A percentile compares a stretch with the other conserved stretches of the same genome.
Evolutionary conservation across 2,797 vertebrate species (phyloP).

Genomic region (Harpagifer antarcticus): DNA sequence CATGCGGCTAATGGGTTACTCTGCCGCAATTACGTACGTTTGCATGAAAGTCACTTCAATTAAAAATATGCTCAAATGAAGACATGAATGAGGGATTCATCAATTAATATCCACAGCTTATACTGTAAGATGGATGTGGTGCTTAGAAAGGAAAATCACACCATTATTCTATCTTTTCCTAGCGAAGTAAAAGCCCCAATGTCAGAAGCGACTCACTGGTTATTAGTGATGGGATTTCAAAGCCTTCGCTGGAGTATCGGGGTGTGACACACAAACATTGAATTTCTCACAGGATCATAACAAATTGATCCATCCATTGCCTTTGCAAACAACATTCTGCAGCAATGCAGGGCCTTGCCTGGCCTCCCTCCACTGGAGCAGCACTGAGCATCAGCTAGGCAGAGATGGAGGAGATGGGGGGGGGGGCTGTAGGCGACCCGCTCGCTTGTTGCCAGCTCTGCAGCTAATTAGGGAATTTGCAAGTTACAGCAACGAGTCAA

Average conservation of each 20-base stretch:
- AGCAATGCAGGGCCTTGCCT: conserved; percentile 39
- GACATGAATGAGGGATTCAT: conserved; percentile 66
- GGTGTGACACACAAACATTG: conserved; percentile 62
- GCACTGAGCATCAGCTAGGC: conserved; percentile 20
- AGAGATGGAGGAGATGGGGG: conserved; percentile 8
- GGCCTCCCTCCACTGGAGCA: conserved; percentile 29
- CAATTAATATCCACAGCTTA: conserved; percentile 56
- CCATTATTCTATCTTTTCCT: conserved; percentile 52
- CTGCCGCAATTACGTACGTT: conserved; percentile 66
- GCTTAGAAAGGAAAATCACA: conserved; percentile 39
- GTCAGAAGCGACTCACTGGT: conserved; percentile 22
- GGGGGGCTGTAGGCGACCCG: conserved; percentile 9
- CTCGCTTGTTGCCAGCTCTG: background rate
- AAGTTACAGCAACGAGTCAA: conserved; percentile 33
- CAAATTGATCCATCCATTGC: conserved; percentile 62
- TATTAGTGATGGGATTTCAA: conserved; percentile 59
- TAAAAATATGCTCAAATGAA: conserved; percentile 75
- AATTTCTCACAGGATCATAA: conserved; percentile 73
- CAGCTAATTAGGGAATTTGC: conserved; percentile 56
- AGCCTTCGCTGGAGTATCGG: conserved; percentile 48
- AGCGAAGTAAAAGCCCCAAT: background rate
- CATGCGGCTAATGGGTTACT: conserved; percentile 67
- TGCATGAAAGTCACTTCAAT: conserved; percentile 83
- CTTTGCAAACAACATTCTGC: conserved; percentile 47
- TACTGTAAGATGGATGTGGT: conserved; percentile 65